Evolutionary conservation across 30 jellyfish, hydroid and myxozoan species (phyloP).

Genomic region (Aurelia sp.): DNA sequence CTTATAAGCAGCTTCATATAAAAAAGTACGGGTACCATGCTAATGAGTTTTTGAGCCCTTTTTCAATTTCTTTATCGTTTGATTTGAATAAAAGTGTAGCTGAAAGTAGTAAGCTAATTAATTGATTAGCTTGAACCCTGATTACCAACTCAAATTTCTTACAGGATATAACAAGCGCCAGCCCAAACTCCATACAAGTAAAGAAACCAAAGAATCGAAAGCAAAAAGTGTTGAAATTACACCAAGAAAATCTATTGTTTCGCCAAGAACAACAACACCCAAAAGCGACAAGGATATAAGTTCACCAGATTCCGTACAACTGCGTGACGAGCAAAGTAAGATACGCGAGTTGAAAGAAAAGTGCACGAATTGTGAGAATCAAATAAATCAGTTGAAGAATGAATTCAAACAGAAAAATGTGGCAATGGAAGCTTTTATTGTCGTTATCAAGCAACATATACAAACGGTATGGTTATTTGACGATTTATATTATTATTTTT

Average conservation of each 20-base stretch:
- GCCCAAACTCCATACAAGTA: neutral
- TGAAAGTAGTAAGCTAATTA: too few relatives aligned
- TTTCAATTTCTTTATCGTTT: too few relatives aligned
- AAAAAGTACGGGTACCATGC: too few relatives aligned
- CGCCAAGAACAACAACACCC: neutral
- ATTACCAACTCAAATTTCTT: neutral
- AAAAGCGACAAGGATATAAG: conserved; percentile 7
- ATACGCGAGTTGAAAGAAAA: conserved; percentile 44
- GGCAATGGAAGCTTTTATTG: conserved; percentile 82
- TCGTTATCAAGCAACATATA: conserved; percentile 74
- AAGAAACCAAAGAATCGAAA: neutral
- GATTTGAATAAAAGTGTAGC: too few relatives aligned
- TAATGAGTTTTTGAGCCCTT: too few relatives aligned
- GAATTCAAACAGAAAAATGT: conserved; percentile 41
- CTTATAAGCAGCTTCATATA: too few relatives aligned
- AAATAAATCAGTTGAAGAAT: conserved; percentile 24
- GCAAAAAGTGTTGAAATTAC: conserved; percentile 1
- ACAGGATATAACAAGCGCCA: neutral
- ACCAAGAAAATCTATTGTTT: neutral
- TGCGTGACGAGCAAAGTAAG: conserved; percentile 28
- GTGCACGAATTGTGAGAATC: conserved; percentile 60
- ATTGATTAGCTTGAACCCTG: too few relatives aligned
- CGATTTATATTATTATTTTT: too few relatives aligned
- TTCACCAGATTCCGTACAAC: conserved; percentile 22
- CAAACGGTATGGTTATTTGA: conserved; percentile 47